Conservation (phyloP, 2,888 invertebrate genomes). For the Galerucella pusilla region DNA sequence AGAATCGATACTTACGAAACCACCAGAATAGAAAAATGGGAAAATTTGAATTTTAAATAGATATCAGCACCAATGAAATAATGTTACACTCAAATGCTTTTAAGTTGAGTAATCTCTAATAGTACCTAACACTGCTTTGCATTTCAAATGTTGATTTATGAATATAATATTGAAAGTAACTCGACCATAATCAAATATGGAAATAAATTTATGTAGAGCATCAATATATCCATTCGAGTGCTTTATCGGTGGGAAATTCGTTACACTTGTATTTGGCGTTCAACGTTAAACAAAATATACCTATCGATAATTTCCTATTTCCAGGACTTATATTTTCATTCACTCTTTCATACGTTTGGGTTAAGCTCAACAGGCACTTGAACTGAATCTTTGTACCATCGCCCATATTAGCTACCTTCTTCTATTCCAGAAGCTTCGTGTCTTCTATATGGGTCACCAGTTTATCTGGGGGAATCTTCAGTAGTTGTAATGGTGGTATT, state of each 20-base stretch:
- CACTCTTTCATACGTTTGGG: no score
- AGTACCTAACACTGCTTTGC: not conserved
- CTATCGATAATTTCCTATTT: no score
- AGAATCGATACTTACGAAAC: not conserved
- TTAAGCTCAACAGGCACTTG: no score
- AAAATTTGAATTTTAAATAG: slow-evolving; percentile 7
- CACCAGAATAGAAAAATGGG: not conserved
- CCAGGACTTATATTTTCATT: not conserved
- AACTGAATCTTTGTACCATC: no score
- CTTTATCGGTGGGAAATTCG: not conserved
- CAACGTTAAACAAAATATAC: not conserved
- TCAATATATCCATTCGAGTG: not conserved
- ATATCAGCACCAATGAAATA: not conserved
- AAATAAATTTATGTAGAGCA: not conserved
- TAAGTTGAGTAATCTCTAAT: not conserved
- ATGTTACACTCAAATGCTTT: slow-evolving; percentile 10
- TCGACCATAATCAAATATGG: not conserved
- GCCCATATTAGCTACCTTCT: no score
- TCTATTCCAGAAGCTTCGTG: no score
- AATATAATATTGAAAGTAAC: not conserved
- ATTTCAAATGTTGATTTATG: slow-evolving; percentile 12
- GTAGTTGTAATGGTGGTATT: no score
- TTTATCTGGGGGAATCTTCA: no score
- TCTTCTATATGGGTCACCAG: no score
- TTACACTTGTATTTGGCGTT: not conserved